Evolutionary conservation across 2,797 vertebrate genomes (phyloP), one percentile per base, ranked within the genome.

Genomic region (Triplophysa yarkandensis): DNA sequence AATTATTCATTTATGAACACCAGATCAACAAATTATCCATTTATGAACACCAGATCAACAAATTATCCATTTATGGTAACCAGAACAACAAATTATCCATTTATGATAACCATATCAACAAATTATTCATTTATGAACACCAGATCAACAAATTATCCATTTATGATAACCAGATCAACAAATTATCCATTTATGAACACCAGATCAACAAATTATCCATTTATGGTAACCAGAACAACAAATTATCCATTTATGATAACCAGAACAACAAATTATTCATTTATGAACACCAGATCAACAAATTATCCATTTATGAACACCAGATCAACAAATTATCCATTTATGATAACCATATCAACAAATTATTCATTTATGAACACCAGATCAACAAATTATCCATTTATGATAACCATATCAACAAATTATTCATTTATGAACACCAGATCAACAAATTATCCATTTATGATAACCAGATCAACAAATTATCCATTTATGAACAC

Each of bases 11-110:
- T 95, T 91, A 93, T 93, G 92, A 92, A 95, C 91, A 79, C n/a
- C n/a, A 30, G 16, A 23, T n/a, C 41, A 61, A 19, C 10, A 25
- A n/a, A 7, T 41, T 0, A 48, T 34, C 2, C 14, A 58, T n/a
- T n/a, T n/a, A n/a, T n/a, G 13, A 25, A 21, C 28, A 30, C 36
- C 27, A 44, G 23, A 14, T 23, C 43, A 44, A 43, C 0, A 16
- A 43, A 14, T n/a, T 11, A 21, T 7, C 8, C 83, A 91, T n/a
- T 95, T 91, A 93, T 93, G 92, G 92, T 95, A 91, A 79, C n/a
- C n/a, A 30, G 16, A 23, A 25, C 41, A 61, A 19, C 10, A 25
- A n/a, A 7, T 41, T 0, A 48, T 34, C 2, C 14, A 58, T n/a
- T n/a, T n/a, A n/a, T n/a, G 13, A 25, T 30, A 43, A 30, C 36